These are phyloP conservation scores for Eulimnadia texana DNA, from an alignment of 1,140 invertebrate species.

Conservation along the genomic window DNA sequence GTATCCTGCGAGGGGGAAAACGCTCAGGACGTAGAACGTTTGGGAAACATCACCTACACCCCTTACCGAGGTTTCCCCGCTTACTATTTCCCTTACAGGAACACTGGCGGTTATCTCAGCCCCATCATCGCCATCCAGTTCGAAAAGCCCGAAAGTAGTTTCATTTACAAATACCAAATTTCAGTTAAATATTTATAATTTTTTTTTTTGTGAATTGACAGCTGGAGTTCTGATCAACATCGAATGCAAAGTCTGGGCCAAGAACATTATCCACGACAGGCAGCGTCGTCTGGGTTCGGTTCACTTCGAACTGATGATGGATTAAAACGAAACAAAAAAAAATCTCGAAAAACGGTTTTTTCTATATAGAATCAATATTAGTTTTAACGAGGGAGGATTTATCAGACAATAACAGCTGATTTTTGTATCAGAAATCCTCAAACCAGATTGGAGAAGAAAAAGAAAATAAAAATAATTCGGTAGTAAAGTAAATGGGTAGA, in stretches of 20 bases:
- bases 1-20: slow-evolving; percentile 78
- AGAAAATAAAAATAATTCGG: not conserved
- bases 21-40: slow-evolving; percentile 72
- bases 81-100: slow-evolving; percentile 65
- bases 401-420: not conserved
- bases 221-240: slow-evolving; percentile 83
- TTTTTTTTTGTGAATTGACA: slow-evolving; percentile 28
- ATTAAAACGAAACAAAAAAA: no score
- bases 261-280: slow-evolving; percentile 77
- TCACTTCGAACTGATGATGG: slow-evolving; percentile 89
- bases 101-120: slow-evolving; percentile 64
- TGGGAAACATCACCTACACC: slow-evolving; percentile 56
- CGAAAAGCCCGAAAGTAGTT: slow-evolving; percentile 53
- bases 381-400: no score
- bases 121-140: slow-evolving; percentile 78
- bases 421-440: not conserved
- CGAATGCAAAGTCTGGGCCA: slow-evolving; percentile 91
- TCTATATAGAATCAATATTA: no score
- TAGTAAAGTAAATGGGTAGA: not conserved
- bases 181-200: not conserved
- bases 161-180: no score
- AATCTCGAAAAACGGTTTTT: no score
- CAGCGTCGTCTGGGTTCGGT: slow-evolving; percentile 77
- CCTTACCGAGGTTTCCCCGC: slow-evolving; percentile 57
- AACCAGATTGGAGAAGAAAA: not conserved